phyloP scores from a whole-genome alignment of 2,797 vertebrate genomes.

The Loriculus beryllinus region DNA sequence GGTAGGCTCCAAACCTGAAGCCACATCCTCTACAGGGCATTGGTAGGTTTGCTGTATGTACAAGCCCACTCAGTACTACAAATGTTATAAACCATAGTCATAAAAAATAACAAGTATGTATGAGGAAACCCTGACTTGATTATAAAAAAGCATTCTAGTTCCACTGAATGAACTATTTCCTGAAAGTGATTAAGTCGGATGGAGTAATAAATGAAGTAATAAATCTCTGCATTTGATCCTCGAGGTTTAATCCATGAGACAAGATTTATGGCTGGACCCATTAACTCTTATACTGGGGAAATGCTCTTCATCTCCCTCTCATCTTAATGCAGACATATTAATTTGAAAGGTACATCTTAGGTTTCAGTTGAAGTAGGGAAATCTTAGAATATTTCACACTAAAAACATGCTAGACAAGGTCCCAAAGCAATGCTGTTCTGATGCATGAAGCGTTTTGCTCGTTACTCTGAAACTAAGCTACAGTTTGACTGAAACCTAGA shows the following conservation, averaged over 20 bases:
- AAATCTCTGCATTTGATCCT: slow-evolving; percentile 55
- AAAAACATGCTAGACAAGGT: not conserved
- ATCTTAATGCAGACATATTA: not conserved
- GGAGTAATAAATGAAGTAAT: slow-evolving; percentile 62
- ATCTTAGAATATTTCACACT: not conserved
- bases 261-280: slow-evolving; percentile 51
- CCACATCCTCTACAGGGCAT: not conserved
- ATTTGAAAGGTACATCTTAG: not conserved
- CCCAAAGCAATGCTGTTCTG: not conserved
- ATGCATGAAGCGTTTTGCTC: not conserved
- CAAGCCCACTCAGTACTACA: not conserved
- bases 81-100: not conserved
- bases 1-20: not conserved
- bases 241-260: slow-evolving; percentile 33
- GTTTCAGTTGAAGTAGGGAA: not conserved
- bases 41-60: not conserved
- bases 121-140: slow-evolving; percentile 50
- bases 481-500: not conserved
- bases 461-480: not conserved
- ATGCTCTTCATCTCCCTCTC: not conserved
- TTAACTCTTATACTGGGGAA: slow-evolving; percentile 36
- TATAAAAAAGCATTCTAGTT: slow-evolving; percentile 41
- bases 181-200: slow-evolving; percentile 44
- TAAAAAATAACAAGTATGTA: slow-evolving; percentile 52
- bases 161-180: slow-evolving; percentile 50